Percentiles rank a stretch among this genome's conserved stretches.
Evolutionary conservation across 2,113 vertebrate species (phyloP).

Genomic region (Cryptotis parvus): DNA sequence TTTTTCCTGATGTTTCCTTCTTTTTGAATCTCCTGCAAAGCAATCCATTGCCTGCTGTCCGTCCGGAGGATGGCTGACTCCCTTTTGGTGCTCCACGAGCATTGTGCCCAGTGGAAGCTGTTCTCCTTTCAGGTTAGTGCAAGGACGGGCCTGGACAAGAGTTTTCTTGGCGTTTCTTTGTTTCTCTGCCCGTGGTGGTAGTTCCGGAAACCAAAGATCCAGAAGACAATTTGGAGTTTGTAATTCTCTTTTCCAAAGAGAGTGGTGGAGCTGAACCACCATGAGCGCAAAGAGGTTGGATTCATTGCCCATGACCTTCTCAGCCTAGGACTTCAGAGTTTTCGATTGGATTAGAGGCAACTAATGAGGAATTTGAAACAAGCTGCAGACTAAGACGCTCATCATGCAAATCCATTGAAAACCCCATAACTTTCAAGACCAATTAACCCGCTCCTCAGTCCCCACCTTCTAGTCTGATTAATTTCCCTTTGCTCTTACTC

Average conservation of each 20-base stretch:
- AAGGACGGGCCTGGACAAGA: background rate
- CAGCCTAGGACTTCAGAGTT: slow-evolving; percentile 83
- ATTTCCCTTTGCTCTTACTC: slow-evolving; percentile 73
- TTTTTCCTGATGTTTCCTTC: slow-evolving; percentile 70
- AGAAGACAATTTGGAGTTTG: background rate
- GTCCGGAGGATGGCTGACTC: slow-evolving; percentile 18
- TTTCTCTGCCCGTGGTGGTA: background rate
- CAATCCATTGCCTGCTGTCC: slow-evolving; percentile 77
- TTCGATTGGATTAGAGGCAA: slow-evolving; percentile 87
- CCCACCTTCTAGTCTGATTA: slow-evolving; percentile 70
- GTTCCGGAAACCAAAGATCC: background rate
- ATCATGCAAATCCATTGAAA: slow-evolving; percentile 87
- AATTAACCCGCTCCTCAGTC: slow-evolving; percentile 45
- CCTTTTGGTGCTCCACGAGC: background rate
- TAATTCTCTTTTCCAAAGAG: background rate
- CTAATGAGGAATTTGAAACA: slow-evolving; percentile 87
- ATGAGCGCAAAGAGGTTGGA: slow-evolving; percentile 74
- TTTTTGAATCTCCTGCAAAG: slow-evolving; percentile 81
- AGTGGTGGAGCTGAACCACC: slow-evolving; percentile 45
- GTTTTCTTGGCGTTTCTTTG: background rate
- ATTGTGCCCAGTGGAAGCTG: background rate
- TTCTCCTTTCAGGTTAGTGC: background rate
- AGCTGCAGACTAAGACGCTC: slow-evolving; percentile 89
- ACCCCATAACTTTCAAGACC: slow-evolving; percentile 81
- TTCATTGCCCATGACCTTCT: slow-evolving; percentile 80